Base-by-base conservation (phyloP, 2,113 vertebrate genomes). In the Crotophaga sulcirostris region DNA sequence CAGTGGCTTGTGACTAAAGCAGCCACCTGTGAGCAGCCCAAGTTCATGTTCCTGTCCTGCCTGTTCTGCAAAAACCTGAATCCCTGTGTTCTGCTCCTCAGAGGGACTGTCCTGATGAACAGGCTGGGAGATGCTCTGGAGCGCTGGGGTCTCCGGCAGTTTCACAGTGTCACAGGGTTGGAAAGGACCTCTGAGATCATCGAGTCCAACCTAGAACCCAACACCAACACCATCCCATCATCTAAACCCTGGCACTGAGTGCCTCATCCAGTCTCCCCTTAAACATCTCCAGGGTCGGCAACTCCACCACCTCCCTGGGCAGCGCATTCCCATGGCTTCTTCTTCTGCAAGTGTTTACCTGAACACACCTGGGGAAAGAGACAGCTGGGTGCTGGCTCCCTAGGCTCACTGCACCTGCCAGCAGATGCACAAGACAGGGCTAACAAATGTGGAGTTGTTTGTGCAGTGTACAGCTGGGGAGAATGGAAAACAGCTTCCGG, bases 91-190 rank as follows among this genome's bases (percentile, higher is more conserved):
- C 25, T 58, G 7, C 7, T 87, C 33, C 60, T 91, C 40, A 28
- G 19, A 68, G 21, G 31, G 23, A 18, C 38, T 56, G 16, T 60
- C 40, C 60, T 78, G 74, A 59, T 52, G 69, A 86, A 49, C n/a
- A 81, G 14, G 31, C 79, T 76, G 52, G 55, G 26, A 76, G 52
- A 4, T 33, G 13, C 6, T n/a, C 40, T 12, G 19, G 12, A 83
- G 19, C 11, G 33, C 21, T 47, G 72, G 74, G 23, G 13, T 56
- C 17, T 68, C 31, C 11, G n/a, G 63, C 0, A 0, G 16, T n/a
- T 73, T n/a, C n/a, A n/a, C n/a, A n/a, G n/a, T n/a, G n/a, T n/a
- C n/a, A n/a, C n/a, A n/a, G n/a, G n/a, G n/a, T n/a, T n/a, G n/a
- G n/a, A n/a, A n/a, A n/a, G n/a, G n/a, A n/a, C n/a, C n/a, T n/a